A percentile compares a stretch with the other conserved stretches of the same genome.
These are phyloP conservation scores for Hylyphantes graminicola DNA, from an alignment of 1,140 invertebrate species.

Conservation along the genomic window DNA sequence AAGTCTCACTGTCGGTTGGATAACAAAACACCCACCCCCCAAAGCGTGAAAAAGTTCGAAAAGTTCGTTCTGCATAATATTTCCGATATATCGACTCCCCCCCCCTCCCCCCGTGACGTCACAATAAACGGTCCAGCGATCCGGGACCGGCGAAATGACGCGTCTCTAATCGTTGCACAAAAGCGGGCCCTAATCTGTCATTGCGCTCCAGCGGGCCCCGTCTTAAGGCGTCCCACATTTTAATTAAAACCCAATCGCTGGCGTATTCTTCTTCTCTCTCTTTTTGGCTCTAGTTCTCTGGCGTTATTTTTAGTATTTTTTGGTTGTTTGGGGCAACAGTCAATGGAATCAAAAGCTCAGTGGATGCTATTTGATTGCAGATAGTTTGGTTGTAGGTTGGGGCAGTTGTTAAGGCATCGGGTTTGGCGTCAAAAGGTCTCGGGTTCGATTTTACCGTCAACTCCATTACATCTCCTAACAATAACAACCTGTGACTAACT, in stretches of 20 bases:
- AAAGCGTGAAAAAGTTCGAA: slow-evolving; percentile 26
- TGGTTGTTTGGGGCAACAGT: too few relatives aligned
- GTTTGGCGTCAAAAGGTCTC: too few relatives aligned
- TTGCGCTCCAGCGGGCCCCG: slow-evolving; percentile 48
- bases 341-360: too few relatives aligned
- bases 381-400: too few relatives aligned
- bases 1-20: not conserved
- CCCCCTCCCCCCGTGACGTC: slow-evolving; percentile 28
- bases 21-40: slow-evolving; percentile 34
- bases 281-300: slow-evolving; percentile 36
- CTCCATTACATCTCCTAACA: too few relatives aligned
- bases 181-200: slow-evolving; percentile 59
- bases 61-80: slow-evolving; percentile 52
- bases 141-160: slow-evolving; percentile 59
- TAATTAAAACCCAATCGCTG: slow-evolving; percentile 58
- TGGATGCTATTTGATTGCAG: too few relatives aligned
- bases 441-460: too few relatives aligned
- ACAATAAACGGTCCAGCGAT: slow-evolving; percentile 50
- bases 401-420: too few relatives aligned
- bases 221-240: slow-evolving; percentile 60
- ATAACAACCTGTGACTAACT: too few relatives aligned
- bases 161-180: slow-evolving; percentile 55
- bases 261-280: slow-evolving; percentile 32
- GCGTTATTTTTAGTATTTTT: slow-evolving; percentile 9
- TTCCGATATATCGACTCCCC: slow-evolving; percentile 47